Percentiles rank a stretch among this genome's conserved stretches.
These are phyloP conservation scores for Sinocyclocheilus anshuiensis DNA, from an alignment of 2,113 vertebrate genomes.

Conservation along the genomic window DNA sequence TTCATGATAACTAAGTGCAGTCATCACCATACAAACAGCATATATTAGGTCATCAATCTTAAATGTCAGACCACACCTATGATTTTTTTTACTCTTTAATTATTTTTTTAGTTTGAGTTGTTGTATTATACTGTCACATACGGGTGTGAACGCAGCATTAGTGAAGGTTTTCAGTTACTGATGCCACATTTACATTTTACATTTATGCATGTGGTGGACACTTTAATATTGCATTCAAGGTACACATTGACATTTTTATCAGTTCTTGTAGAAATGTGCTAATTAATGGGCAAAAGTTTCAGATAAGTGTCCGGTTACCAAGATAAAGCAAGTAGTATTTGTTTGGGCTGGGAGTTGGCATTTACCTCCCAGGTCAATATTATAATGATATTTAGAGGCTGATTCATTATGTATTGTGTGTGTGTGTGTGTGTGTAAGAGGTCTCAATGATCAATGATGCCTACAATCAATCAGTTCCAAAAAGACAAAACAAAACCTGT, in stretches of 20 bases:
- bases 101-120: too few species aligned
- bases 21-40: background rate
- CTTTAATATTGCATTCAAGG: too few species aligned
- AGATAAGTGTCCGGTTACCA: background rate
- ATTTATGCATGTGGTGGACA: too few species aligned
- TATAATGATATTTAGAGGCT: background rate
- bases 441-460: too few species aligned
- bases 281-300: too few species aligned
- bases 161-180: background rate
- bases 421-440: too few species aligned
- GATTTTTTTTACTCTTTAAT: background rate
- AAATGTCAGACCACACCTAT: background rate
- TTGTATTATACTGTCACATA: background rate
- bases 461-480: too few species aligned
- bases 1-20: background rate
- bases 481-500: too few species aligned
- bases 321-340: background rate
- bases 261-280: too few species aligned
- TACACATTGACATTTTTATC: too few species aligned
- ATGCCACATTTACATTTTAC: background rate
- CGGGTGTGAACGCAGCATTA: background rate
- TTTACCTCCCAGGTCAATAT: background rate
- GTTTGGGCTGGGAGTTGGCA: background rate
- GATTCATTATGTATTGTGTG: too few species aligned
- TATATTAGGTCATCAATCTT: background rate